Conservation (phyloP, 1,140 invertebrate genomes). For the Idris sp. region DNA sequence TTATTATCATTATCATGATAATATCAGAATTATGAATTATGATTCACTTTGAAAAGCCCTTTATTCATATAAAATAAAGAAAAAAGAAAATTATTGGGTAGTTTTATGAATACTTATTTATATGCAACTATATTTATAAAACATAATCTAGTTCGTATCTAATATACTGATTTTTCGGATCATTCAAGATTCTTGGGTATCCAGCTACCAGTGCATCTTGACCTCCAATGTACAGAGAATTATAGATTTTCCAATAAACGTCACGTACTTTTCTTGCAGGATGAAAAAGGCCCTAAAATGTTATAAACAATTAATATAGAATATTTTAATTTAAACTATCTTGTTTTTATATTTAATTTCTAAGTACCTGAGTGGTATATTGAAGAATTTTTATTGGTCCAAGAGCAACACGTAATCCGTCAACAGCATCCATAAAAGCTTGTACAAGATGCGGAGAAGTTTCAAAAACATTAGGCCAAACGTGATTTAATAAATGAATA, state of each 20-base stretch:
- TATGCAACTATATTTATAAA: conserved; percentile 86
- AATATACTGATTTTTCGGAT: conserved; percentile 96
- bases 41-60: no score
- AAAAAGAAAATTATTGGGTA: no score
- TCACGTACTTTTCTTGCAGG: conserved; percentile 99
- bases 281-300: conserved; percentile 94
- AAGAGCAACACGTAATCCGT: conserved; percentile 96
- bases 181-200: conserved; percentile 96
- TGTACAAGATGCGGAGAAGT: conserved; percentile 99
- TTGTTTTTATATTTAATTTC: no score
- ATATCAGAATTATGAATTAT: no score
- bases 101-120: no score
- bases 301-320: no score
- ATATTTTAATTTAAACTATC: no score
- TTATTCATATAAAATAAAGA: conserved; percentile 16
- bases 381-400: conserved; percentile 98
- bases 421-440: conserved; percentile 99
- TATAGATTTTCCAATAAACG: conserved; percentile 99
- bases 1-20: no score
- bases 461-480: conserved; percentile 99
- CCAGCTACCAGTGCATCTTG: conserved; percentile 99
- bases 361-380: conserved; percentile 94
- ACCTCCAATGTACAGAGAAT: conserved; percentile 98
- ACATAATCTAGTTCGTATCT: conserved; percentile 98
- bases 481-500: conserved; percentile 97